Base-by-base conservation (phyloP, 2,113 vertebrate species). In the Lynx canadensis region DNA sequence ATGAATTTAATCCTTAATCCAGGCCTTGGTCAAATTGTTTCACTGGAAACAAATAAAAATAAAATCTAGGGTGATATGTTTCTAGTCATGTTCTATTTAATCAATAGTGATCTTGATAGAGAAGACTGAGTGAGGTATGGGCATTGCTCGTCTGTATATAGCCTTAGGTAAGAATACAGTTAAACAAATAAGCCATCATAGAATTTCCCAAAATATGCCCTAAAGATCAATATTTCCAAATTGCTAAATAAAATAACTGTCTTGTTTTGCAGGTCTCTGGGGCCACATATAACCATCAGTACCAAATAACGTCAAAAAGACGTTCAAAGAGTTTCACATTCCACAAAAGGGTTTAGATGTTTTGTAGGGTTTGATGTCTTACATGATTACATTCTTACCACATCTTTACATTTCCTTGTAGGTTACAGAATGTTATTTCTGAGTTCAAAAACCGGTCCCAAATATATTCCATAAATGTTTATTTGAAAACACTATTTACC, bases 341-440 rank as follows among this genome's bases (percentile, higher is more conserved):
- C 13, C 45, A 94, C 9, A n/a, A 68, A 63, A 93, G 8, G 1
- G 9, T 82, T 80, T 60, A 71, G 31, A 52, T 76, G 8, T 79
- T 93, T 94, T 88, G 2, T 63, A 52, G 25, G 25, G 36, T 78
- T 94, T 63, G 38, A 33, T 86, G 29, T 74, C 93, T 71, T 50
- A 78, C 66, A 48, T 50, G 7, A 82, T 91, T 65, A 48, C 2
- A 38, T 88, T 90, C 25, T 80, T 29, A 66, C 29, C 48, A 66
- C 33, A 36, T 63, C 86, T 79, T 96, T 85, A 71, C 5, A 60
- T 80, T 92, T 89, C 19, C 65, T 87, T 92, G 29, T 3, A 95
- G 19, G 50, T 96, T 86, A 50, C 33, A 88, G 25, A 89, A 86
- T 91, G 33, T 68, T 93, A 85, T 89, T 95, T 88, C 78, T 95